Percentiles rank a stretch among this genome's conserved stretches.
Evolutionary conservation across 1,140 invertebrate genomes (phyloP).

Genomic region (Anoplophora glabripennis): DNA sequence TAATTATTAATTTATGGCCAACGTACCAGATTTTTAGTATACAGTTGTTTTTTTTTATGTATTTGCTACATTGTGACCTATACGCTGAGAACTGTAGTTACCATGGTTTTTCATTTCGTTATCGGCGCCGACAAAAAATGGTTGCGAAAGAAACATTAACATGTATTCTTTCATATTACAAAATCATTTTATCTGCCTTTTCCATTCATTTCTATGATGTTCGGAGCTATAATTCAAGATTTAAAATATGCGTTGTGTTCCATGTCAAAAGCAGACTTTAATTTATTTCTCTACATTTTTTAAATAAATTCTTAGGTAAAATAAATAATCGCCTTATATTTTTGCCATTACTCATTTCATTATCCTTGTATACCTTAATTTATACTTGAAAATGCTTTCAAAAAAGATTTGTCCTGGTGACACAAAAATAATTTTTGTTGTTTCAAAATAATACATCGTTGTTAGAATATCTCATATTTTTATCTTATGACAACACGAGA

Average conservation of each 20-base stretch:
- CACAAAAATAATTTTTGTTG: too few species aligned
- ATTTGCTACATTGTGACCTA: neutral
- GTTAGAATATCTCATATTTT: too few species aligned
- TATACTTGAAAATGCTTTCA: conserved; percentile 1
- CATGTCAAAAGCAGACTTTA: conserved; percentile 37
- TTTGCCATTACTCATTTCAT: conserved; percentile 29
- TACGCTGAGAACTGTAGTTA: too few species aligned
- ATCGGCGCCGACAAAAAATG: too few species aligned
- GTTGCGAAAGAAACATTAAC: too few species aligned
- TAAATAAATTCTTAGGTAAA: conserved; percentile 42
- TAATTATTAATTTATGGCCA: conserved; percentile 31
- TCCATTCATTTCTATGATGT: neutral
- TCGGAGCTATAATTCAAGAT: conserved; percentile 35
- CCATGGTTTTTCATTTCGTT: too few species aligned
- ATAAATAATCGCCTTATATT: conserved; percentile 36
- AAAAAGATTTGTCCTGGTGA: too few species aligned
- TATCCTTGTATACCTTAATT: conserved; percentile 14
- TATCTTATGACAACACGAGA: too few species aligned
- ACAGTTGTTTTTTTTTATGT: neutral
- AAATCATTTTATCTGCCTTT: too few species aligned
- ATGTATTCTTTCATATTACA: too few species aligned
- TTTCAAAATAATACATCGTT: too few species aligned
- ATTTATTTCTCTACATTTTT: conserved; percentile 37
- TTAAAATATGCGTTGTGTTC: conserved; percentile 38
- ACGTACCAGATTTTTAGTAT: conserved; percentile 8